A percentile compares a stretch with the other conserved stretches of the same genome.
Evolutionary conservation across 2,797 vertebrate genomes (phyloP).

Genomic region (Momotus momota): DNA sequence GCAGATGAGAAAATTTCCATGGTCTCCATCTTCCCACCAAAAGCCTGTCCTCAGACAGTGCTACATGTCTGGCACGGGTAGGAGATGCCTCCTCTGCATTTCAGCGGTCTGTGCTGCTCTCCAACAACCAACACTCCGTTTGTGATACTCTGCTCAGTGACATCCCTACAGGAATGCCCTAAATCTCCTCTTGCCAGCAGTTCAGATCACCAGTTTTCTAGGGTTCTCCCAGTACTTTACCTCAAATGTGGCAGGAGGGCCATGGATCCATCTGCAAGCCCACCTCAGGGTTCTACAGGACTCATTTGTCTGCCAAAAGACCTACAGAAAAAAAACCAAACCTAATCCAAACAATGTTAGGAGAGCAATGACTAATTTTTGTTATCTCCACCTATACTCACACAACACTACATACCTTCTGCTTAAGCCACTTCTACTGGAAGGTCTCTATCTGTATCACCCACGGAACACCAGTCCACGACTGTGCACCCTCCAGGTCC

Average conservation of each 20-base stretch:
- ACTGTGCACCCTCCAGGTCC: not conserved
- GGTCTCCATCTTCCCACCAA: not conserved
- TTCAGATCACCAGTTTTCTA: not conserved
- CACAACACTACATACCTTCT: rapidly evolving
- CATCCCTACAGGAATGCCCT: not conserved
- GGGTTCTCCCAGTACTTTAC: not conserved
- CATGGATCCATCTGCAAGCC: rapidly evolving
- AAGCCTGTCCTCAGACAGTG: not conserved
- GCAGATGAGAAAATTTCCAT: constrained; percentile 31
- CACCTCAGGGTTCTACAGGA: not conserved
- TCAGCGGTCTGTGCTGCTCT: not conserved
- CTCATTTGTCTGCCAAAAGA: not conserved
- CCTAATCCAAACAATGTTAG: not conserved
- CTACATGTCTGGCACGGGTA: not conserved
- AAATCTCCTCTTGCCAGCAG: not conserved
- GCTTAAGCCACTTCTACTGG: not conserved
- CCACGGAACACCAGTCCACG: rapidly evolving
- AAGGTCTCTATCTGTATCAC: not conserved
- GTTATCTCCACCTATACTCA: rapidly evolving
- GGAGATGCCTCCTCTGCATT: not conserved
- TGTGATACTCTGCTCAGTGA: not conserved
- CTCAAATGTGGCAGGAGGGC: not conserved
- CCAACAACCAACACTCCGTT: not conserved
- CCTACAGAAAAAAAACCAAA: not conserved
- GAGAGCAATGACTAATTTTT: rapidly evolving